Evolutionary conservation across 1,140 invertebrate genomes (phyloP).

Genomic region (Himalopsyche phryganea): DNA sequence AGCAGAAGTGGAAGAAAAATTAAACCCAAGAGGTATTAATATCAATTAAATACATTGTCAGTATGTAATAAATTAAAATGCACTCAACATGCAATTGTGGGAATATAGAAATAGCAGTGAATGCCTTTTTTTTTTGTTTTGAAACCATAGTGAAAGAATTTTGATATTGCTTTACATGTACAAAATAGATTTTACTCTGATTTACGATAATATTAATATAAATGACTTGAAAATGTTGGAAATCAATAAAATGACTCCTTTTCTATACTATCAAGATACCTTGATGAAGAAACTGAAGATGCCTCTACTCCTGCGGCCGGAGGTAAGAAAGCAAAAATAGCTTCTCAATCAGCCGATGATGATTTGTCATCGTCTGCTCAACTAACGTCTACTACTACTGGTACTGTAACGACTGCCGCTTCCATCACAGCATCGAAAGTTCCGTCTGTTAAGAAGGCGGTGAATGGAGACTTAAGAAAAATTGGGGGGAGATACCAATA

Average conservation of each 20-base stretch:
- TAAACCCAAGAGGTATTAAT: conserved; percentile 62
- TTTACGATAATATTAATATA: too few relatives aligned
- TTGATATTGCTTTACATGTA: too few relatives aligned
- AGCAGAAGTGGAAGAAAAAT: conserved; percentile 74
- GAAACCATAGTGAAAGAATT: too few relatives aligned
- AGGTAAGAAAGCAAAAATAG: conserved; percentile 21
- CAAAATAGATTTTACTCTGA: too few relatives aligned
- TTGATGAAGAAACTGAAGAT: conserved; percentile 42
- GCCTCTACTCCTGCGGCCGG: conserved; percentile 34
- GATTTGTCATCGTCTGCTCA: not conserved
- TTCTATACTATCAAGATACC: too few relatives aligned
- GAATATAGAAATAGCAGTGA: too few relatives aligned
- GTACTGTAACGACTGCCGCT: not conserved
- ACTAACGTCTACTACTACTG: not conserved
- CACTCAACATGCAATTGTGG: too few relatives aligned
- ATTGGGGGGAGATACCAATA: conserved; percentile 1
- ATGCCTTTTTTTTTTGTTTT: too few relatives aligned
- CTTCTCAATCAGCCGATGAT: not conserved
- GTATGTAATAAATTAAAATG: not conserved
- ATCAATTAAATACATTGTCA: too few relatives aligned
- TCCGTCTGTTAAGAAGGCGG: not conserved
- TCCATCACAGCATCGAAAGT: not conserved
- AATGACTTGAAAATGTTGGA: too few relatives aligned
- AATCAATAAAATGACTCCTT: too few relatives aligned
- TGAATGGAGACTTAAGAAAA: conserved; percentile 8